These are phyloP conservation scores for Drosophila longiperda DNA, from an alignment of 2,888 invertebrate genomes.

Conservation along the genomic window DNA sequence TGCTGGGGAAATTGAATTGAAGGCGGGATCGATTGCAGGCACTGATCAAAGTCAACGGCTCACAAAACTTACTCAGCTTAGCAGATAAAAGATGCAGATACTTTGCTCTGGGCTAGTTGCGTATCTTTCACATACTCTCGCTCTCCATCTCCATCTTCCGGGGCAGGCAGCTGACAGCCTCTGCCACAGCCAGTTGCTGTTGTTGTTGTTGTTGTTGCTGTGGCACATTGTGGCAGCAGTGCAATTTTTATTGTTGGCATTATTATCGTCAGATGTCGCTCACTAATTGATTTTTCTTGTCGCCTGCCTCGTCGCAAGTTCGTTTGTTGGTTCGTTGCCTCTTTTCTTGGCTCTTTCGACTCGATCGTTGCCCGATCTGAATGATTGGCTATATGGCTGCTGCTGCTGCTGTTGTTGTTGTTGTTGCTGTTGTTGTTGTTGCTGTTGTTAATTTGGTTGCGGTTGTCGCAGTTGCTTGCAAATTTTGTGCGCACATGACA, in stretches of 20 bases:
- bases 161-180: conserved; percentile 29
- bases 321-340: conserved; percentile 34
- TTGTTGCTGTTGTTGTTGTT: conserved; percentile 42
- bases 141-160: conserved; percentile 1
- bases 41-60: conserved; percentile 59
- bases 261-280: conserved; percentile 85
- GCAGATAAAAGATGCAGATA: conserved; percentile 44
- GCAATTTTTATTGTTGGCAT: conserved; percentile 81
- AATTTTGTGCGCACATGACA: conserved; percentile 80
- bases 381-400: conserved; percentile 58
- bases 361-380: conserved; percentile 65
- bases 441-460: conserved; percentile 61
- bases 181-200: conserved; percentile 16
- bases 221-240: conserved; percentile 43
- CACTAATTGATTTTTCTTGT: conserved; percentile 86
- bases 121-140: conserved; percentile 17
- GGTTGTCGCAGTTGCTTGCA: conserved; percentile 66
- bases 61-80: conserved; percentile 40
- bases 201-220: conserved; percentile 20
- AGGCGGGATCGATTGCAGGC: conserved; percentile 72
- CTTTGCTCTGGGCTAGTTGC: conserved; percentile 23
- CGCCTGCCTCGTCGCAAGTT: conserved; percentile 79
- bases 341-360: conserved; percentile 9
- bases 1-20: conserved; percentile 67
- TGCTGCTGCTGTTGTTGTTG: conserved; percentile 11